Conservation (phyloP, 2,888 invertebrate genomes). For the Drosophila buzzatii region DNA sequence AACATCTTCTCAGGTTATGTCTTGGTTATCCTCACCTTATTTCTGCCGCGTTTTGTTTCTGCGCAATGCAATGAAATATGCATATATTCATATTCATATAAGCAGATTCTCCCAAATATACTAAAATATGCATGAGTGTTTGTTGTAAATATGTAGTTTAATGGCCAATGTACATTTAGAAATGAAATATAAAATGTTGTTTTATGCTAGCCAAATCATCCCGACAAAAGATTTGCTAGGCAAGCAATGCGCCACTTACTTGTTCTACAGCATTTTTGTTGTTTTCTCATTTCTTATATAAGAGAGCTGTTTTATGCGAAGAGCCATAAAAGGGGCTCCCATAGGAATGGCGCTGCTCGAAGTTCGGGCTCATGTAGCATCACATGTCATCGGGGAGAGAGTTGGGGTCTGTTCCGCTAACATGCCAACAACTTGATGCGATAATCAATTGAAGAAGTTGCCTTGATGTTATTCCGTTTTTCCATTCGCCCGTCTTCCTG, state of each 20-base stretch:
- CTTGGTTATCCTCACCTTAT: not conserved
- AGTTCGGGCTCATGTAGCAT: conserved; percentile 18
- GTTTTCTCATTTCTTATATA: conserved; percentile 18
- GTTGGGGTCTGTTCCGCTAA: conserved; percentile 17
- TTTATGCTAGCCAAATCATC: not conserved
- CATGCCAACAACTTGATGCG: conserved; percentile 58
- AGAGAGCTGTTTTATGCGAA: conserved; percentile 35
- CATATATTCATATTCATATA: not conserved
- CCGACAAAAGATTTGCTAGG: not conserved
- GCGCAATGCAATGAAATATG: not conserved
- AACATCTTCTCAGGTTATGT: not conserved
- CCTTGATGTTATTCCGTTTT: conserved; percentile 9
- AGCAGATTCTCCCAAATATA: too few species aligned
- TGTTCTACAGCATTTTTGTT: conserved; percentile 13
- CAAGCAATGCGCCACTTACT: conserved; percentile 17
- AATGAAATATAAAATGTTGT: conserved; percentile 6
- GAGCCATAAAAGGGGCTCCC: conserved; percentile 39
- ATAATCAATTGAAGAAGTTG: conserved; percentile 64
- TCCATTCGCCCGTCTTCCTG: not conserved
- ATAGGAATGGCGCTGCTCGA: conserved; percentile 30
- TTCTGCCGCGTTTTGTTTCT: not conserved
- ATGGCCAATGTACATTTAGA: conserved; percentile 9
- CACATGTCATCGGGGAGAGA: conserved; percentile 26
- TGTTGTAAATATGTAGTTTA: conserved; percentile 6
- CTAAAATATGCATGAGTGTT: not conserved